These are phyloP conservation scores for Macrotrachela quadricornifera DNA, from an alignment of 1,140 invertebrate genomes.

Conservation along the genomic window DNA sequence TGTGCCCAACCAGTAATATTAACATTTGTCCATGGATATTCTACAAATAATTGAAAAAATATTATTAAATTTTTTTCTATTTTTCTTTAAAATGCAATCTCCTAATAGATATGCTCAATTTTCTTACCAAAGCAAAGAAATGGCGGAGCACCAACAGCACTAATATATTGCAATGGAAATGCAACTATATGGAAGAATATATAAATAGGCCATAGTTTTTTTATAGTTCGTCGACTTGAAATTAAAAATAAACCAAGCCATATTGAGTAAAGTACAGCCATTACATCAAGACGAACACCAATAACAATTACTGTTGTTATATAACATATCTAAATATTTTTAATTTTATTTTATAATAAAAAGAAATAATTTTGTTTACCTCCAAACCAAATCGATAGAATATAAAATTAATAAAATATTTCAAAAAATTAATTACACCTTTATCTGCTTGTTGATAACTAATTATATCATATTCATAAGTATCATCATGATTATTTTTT, in stretches of 20 bases:
- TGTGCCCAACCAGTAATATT: slow-evolving; percentile 17
- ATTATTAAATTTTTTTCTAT: slow-evolving; percentile 7
- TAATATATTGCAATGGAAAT: slow-evolving; percentile 64
- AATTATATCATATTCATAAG: slow-evolving; percentile 44
- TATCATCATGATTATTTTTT: no score
- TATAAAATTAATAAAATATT: slow-evolving; percentile 70
- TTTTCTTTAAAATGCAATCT: no score
- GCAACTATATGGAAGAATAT: slow-evolving; percentile 54
- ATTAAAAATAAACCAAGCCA: slow-evolving; percentile 53
- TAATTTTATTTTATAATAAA: background rate
- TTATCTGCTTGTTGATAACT: slow-evolving; percentile 64
- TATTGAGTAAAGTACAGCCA: slow-evolving; percentile 60
- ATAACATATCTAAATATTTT: slow-evolving; percentile 45
- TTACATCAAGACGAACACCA: slow-evolving; percentile 65
- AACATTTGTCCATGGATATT: slow-evolving; percentile 48
- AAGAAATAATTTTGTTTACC: slow-evolving; percentile 35
- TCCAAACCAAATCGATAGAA: slow-evolving; percentile 89
- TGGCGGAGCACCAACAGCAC: slow-evolving; percentile 64
- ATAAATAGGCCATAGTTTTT: slow-evolving; percentile 63
- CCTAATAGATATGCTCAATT: no score
- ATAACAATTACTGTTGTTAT: slow-evolving; percentile 64
- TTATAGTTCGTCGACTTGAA: slow-evolving; percentile 38
- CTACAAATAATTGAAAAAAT: slow-evolving; percentile 29
- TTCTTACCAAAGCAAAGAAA: slow-evolving; percentile 31
- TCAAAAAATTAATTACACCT: slow-evolving; percentile 50